Evolutionary conservation across 2,113 vertebrate species (phyloP), one percentile per base, ranked within the genome.

Genomic region (Aphyosemion australe): DNA sequence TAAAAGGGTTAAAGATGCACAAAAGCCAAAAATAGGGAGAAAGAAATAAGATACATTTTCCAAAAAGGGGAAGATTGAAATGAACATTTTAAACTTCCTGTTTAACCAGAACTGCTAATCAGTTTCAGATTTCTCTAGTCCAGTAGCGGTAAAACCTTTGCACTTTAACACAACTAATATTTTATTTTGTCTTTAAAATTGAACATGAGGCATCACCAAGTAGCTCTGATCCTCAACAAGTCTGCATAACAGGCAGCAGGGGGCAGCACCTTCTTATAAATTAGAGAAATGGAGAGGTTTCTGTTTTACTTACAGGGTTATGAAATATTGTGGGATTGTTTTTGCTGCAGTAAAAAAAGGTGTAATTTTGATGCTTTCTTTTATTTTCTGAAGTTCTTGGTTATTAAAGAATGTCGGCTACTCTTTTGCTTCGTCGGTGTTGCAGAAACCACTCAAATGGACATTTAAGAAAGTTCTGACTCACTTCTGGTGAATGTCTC

Each of bases 181-280:
- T 19, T 12, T 61, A 43, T 34, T 32, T 7, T 31, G 26, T 42
- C 20, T 46, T 12, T 15, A 13, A 26, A n/a, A 26, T 5, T 45
- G 8, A 39, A 20, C 42, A 66, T 46, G 20, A 16, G 1, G 13
- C 41, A 11, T 50, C 20, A 37, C 52, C 6, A 12, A 41, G 16
- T 12, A 13, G n/a, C n/a, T 10, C 10, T 34, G 15, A 21, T 20
- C 48, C n/a, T 37, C 55, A 12, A 26, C 19, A 48, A 59, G n/a
- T 83, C 32, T 56, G 7, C n/a, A 52, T 20, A 7, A 55, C 19
- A 55, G 57, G 73, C 90, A 90, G 79, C 71, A 91, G 92, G 65
- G 86, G 92, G 89, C 90, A 90, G 88, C 86, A 88, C 57, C 32
- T 50, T 82, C 87, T 64, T 63, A 59, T 10, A 62, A 14, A 82